These are phyloP conservation scores for Aphelinus certus DNA, from an alignment of 1,140 invertebrate genomes.

Conservation along the genomic window DNA sequence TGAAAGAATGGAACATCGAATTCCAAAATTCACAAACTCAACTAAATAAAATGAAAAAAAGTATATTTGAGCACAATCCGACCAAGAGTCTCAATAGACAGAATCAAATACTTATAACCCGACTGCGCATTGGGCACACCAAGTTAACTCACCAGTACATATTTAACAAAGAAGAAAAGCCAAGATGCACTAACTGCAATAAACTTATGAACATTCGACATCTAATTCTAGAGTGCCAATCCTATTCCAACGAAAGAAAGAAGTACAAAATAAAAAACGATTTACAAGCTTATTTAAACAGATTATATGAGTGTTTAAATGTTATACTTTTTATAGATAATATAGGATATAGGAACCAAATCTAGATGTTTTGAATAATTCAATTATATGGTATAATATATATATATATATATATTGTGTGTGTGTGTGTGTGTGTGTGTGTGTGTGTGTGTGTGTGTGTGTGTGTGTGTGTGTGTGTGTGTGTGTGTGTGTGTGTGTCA, in stretches of 20 bases:
- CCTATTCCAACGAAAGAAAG: background rate
- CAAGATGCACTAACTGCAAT: background rate
- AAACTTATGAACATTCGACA: background rate
- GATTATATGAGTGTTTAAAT: too few species aligned
- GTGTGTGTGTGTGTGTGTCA: too few species aligned
- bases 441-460: too few species aligned
- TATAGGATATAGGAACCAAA: too few species aligned
- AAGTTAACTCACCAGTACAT: background rate
- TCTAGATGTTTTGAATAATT: too few species aligned
- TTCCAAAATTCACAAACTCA: background rate
- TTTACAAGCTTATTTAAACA: background rate
- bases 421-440: too few species aligned
- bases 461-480: too few species aligned
- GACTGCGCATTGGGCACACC: background rate
- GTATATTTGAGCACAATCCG: background rate
- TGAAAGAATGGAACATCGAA: too few species aligned
- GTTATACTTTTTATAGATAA: too few species aligned
- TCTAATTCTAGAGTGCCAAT: background rate
- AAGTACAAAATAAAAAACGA: background rate
- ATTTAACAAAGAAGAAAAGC: too few species aligned
- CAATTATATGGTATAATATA: too few species aligned
- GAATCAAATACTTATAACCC: background rate
- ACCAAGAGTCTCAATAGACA: background rate
- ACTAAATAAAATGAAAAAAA: background rate
- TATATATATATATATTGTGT: too few species aligned